phyloP scores from a whole-genome alignment of 2,888 invertebrate genomes.

The Biston betularia region DNA sequence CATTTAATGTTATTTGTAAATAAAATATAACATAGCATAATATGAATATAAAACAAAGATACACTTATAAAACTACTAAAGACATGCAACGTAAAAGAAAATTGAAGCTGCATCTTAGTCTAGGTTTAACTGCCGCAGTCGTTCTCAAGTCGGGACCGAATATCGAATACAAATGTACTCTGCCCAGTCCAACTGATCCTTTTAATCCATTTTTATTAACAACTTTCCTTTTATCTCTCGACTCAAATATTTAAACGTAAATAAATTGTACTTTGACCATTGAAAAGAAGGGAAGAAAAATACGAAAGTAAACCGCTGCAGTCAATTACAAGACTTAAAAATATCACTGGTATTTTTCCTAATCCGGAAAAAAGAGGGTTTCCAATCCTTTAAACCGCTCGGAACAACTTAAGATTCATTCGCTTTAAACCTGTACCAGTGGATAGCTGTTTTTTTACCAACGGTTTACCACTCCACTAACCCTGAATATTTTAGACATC shows the following conservation, averaged over 20 bases:
- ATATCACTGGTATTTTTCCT: constrained; percentile 75
- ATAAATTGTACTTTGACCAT: constrained; percentile 66
- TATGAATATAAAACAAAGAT: constrained; percentile 14
- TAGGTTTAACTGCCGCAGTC: constrained; percentile 38
- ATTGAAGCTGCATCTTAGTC: constrained; percentile 23
- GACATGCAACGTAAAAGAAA: constrained; percentile 24
- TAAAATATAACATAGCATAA: no score
- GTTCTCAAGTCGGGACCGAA: constrained; percentile 22
- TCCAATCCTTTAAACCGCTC: constrained; percentile 78
- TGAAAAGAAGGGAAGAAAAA: constrained; percentile 60
- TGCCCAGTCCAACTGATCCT: constrained; percentile 56
- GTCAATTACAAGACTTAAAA: constrained; percentile 81
- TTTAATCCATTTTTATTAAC: constrained; percentile 69
- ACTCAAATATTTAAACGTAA: constrained; percentile 68
- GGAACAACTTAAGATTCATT: constrained; percentile 75
- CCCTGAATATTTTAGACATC: constrained; percentile 82
- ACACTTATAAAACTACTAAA: constrained; percentile 20
- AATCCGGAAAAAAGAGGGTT: constrained; percentile 70
- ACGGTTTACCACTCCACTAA: constrained; percentile 76
- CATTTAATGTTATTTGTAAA: neutral
- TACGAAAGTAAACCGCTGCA: constrained; percentile 64
- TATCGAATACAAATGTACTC: constrained; percentile 52
- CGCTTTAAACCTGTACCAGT: constrained; percentile 70
- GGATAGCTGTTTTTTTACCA: constrained; percentile 67
- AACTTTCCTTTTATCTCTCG: constrained; percentile 63